Conservation (phyloP, 1,140 invertebrate genomes). For the Portunus trituberculatus region DNA sequence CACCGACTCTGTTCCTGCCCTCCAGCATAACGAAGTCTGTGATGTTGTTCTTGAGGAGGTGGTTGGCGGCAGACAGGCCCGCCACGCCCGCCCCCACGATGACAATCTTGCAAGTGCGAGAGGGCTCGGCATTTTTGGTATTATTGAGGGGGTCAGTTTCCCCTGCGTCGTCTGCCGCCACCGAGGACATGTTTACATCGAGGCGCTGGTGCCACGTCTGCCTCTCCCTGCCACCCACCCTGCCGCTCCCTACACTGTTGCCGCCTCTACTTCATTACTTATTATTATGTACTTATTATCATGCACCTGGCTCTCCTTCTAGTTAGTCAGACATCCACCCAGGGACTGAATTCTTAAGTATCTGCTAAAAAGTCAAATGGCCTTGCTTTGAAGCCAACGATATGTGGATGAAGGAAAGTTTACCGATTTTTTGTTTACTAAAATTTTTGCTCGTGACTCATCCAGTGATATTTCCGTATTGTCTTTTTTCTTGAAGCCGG, state of each 20-base stretch:
- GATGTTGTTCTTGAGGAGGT: slow-evolving; percentile 90
- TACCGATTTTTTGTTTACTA: no score
- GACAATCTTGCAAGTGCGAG: slow-evolving; percentile 83
- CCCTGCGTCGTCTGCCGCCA: slow-evolving; percentile 68
- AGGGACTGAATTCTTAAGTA: no score
- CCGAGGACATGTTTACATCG: slow-evolving; percentile 55
- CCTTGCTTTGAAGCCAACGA: no score
- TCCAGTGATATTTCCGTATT: no score
- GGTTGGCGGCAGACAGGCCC: slow-evolving; percentile 91
- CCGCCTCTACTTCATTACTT: neutral
- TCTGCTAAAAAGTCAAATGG: no score
- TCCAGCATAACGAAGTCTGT: slow-evolving; percentile 90
- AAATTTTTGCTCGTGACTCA: no score
- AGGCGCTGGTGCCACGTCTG: neutral
- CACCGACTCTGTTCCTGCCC: slow-evolving; percentile 89
- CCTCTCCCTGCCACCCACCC: neutral
- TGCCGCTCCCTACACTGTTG: neutral
- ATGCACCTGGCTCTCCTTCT: no score
- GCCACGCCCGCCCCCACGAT: slow-evolving; percentile 94
- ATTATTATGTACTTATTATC: no score
- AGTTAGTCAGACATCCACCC: no score
- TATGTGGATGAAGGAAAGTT: no score
- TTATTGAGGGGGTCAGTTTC: slow-evolving; percentile 33
- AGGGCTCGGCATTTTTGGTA: neutral
- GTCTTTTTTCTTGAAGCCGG: no score